These are phyloP conservation scores for Brachyalestes nurse DNA, from an alignment of 2,797 vertebrate genomes.

Conservation along the genomic window DNA sequence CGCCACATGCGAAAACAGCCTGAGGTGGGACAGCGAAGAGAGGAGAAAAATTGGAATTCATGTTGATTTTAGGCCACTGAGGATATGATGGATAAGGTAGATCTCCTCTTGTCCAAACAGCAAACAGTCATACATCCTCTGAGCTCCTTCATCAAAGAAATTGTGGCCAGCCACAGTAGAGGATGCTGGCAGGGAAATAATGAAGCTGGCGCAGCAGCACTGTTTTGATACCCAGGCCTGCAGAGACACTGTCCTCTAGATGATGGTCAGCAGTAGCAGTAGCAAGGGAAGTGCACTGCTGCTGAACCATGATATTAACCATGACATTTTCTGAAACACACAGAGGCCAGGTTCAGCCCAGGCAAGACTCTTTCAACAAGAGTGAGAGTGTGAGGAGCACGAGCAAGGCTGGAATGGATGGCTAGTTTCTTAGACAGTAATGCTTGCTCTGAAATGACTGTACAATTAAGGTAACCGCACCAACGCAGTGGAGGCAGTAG, in stretches of 20 bases:
- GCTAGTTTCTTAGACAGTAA: conserved; percentile 73
- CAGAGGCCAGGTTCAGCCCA: conserved; percentile 4
- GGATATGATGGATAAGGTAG: conserved; percentile 52
- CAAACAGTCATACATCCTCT: conserved; percentile 1
- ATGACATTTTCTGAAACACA: conserved; percentile 31
- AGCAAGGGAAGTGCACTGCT: conserved; percentile 10
- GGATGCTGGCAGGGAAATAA: conserved; percentile 18
- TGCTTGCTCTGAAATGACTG: conserved; percentile 72
- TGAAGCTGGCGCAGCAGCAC: not conserved
- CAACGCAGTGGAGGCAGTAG: conserved; percentile 64
- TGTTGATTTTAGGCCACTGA: conserved; percentile 33
- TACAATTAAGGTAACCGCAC: conserved; percentile 76
- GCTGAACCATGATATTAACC: conserved; percentile 29
- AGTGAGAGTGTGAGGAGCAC: conserved; percentile 1
- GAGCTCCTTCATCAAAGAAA: conserved; percentile 19
- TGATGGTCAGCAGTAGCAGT: not conserved
- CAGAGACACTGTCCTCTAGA: not conserved
- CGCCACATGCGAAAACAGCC: conserved; percentile 58
- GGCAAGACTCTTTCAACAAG: conserved; percentile 1
- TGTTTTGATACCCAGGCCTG: not conserved
- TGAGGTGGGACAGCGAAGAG: conserved; percentile 24
- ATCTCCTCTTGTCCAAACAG: conserved; percentile 37
- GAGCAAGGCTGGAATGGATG: conserved; percentile 20
- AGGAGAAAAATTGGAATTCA: conserved; percentile 13
- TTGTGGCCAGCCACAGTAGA: conserved; percentile 13